Evolutionary conservation across 2,113 vertebrate species (phyloP).

Genomic region (Phaethon lepturus): DNA sequence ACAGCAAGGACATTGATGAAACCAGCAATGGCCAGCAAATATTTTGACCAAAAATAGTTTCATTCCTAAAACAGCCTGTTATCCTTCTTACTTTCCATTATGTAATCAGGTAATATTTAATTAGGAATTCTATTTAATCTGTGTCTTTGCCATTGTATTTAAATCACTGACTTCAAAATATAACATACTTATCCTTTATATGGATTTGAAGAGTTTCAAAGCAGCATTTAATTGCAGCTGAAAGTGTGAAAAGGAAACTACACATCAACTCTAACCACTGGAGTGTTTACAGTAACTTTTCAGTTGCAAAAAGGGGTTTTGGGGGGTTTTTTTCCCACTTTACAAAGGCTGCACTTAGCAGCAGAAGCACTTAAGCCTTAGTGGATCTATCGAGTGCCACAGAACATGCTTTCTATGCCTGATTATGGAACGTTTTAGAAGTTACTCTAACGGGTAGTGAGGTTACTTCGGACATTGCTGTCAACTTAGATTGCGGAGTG

Average conservation of each 20-base stretch:
- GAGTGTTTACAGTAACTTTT: neutral
- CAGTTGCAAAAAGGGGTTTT: neutral
- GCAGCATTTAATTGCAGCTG: neutral
- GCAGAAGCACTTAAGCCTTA: constrained; percentile 32
- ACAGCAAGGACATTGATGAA: neutral
- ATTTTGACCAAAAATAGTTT: neutral
- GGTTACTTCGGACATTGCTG: constrained; percentile 14
- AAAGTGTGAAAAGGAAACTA: neutral
- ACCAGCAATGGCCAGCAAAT: neutral
- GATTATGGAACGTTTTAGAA: constrained; percentile 27
- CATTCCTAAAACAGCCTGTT: neutral
- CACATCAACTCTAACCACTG: neutral
- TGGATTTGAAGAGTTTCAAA: neutral
- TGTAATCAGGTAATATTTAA: neutral
- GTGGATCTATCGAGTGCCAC: neutral
- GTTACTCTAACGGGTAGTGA: neutral
- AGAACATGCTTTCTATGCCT: neutral
- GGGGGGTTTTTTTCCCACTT: neutral
- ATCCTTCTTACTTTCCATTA: neutral
- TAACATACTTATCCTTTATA: neutral
- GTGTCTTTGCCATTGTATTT: neutral
- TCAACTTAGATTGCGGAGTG: neutral
- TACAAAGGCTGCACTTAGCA: neutral
- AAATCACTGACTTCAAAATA: neutral
- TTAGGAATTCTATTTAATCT: neutral